Evolutionary conservation across 2,888 invertebrate genomes (phyloP), one percentile per base, ranked within the genome.

Genomic region (Seira musarum): DNA sequence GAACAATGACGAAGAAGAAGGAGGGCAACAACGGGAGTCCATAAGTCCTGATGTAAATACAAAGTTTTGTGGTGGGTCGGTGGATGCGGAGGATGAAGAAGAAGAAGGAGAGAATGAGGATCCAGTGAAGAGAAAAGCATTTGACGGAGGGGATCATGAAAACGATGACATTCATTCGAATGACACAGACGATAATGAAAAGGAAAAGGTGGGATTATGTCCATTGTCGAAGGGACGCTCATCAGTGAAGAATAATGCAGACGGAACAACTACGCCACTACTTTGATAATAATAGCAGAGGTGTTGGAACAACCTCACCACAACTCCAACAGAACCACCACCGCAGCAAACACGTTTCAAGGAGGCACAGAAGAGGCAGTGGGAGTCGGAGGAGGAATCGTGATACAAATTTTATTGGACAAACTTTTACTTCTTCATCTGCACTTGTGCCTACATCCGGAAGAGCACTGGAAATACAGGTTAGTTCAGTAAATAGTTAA

Each of bases 341-440:
- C n/a, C n/a, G n/a, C n/a, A n/a, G 30, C 8, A 49, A 49, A 49
- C 49, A 49, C 17, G 15, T n/a, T 49, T 2, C 13, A 13, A 13
- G 77, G 24, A 64, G 60, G 49, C 77, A 77, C 21, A 53, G 72
- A 17, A 64, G 72, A 17, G 53, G 66, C 25, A 77, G 64, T 24
- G 70, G 49, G 13, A 77, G 64, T 25, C 49, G 49, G 49, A 65
- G 70, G 35, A 70, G 77, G 46, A 70, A 71, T 71, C 77, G 77
- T 66, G 77, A 77, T 76, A 76, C 63, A 46, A 65, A 68, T 71
- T 65, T 46, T 61, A 65, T 77, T 66, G 40, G 57, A 19, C 77
- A 77, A 68, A 63, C 63, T 35, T 57, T 67, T 57, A 57, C 60
- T 60, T 63, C 67, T 24, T 61, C 76, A 63, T 30, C 71, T 21